Evolutionary conservation across 2,797 vertebrate species (phyloP).

Genomic region (Meda fulgida): DNA sequence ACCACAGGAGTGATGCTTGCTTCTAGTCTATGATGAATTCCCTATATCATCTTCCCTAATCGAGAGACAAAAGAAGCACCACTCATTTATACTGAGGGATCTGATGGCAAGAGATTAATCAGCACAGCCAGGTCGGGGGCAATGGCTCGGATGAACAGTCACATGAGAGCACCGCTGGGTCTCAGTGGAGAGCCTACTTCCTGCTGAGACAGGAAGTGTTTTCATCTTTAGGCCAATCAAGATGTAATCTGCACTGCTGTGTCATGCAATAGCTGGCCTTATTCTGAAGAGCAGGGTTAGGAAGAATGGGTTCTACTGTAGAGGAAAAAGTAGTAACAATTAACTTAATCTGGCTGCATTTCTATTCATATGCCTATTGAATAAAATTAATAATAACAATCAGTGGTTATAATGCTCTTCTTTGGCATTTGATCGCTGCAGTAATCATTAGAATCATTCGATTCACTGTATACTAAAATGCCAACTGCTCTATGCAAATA

Average conservation of each 20-base stretch:
- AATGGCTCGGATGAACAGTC: constrained; percentile 39
- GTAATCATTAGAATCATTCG: background rate
- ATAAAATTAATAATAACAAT: background rate
- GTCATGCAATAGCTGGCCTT: background rate
- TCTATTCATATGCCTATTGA: background rate
- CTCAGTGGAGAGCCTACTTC: constrained; percentile 39
- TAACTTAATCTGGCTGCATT: background rate
- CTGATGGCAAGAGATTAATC: constrained; percentile 45
- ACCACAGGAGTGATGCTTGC: constrained; percentile 13
- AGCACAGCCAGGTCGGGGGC: constrained; percentile 36
- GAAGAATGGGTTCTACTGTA: background rate
- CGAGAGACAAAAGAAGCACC: constrained; percentile 40
- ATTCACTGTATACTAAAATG: no score
- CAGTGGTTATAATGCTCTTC: background rate
- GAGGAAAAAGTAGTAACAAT: background rate
- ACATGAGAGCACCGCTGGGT: constrained; percentile 34
- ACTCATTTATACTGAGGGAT: constrained; percentile 42
- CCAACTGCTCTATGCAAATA: no score
- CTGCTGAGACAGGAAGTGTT: constrained; percentile 56
- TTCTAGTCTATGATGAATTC: constrained; percentile 20
- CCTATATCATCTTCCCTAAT: constrained; percentile 54
- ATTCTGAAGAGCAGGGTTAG: background rate
- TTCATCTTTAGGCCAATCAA: constrained; percentile 45
- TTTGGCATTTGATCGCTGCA: background rate
- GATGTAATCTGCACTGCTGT: constrained; percentile 48